Evolutionary conservation across 2,888 invertebrate genomes (phyloP).

Genomic region (Drosophila merina): DNA sequence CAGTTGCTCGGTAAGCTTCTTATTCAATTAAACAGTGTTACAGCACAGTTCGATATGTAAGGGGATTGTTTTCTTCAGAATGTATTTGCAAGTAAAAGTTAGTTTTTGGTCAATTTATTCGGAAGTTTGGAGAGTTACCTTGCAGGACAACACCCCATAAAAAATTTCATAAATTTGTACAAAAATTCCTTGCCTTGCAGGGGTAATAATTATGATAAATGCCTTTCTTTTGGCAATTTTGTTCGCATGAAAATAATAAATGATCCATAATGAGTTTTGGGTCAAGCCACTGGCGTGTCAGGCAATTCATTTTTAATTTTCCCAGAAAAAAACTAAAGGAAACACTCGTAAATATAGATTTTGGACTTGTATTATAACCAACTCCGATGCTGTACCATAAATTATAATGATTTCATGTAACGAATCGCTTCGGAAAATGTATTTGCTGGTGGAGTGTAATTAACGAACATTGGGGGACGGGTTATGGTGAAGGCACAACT

Average conservation of each 20-base stretch:
- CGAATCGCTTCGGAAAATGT: conserved; percentile 9
- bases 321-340: background rate
- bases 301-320: conserved; percentile 34
- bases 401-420: conserved; percentile 33
- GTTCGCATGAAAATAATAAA: conserved; percentile 7
- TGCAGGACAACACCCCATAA: background rate
- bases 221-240: conserved; percentile 3
- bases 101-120: background rate
- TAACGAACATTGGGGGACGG: conserved; percentile 7
- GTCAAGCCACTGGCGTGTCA: conserved; percentile 17
- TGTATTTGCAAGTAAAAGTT: background rate
- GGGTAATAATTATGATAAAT: conserved; percentile 5
- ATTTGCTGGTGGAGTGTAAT: conserved; percentile 27
- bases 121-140: background rate
- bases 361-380: background rate
- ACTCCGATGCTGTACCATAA: conserved; percentile 24
- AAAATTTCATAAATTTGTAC: background rate
- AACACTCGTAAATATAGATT: conserved; percentile 8
- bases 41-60: conserved; percentile 15
- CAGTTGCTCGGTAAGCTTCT: conserved; percentile 19
- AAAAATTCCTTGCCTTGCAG: background rate
- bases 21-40: conserved; percentile 15
- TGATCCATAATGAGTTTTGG: conserved; percentile 28
- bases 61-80: conserved; percentile 13
- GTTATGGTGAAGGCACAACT: conserved; percentile 34